Base-by-base conservation (phyloP, 2,113 vertebrate genomes). In the Potamarius usumacintae region DNA sequence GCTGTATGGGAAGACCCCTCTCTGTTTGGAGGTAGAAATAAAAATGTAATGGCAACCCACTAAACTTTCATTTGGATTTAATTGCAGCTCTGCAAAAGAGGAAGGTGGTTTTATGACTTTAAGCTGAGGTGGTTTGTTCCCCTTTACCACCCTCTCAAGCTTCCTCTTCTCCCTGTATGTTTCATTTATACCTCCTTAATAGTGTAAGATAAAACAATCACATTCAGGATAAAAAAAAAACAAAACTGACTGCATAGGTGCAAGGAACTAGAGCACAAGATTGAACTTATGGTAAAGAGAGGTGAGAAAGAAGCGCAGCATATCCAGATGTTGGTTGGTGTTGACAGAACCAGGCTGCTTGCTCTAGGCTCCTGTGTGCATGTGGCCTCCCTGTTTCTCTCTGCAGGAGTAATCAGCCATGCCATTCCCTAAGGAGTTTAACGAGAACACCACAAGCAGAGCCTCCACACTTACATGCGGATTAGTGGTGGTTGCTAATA, bases 31-130 rank as follows among this genome's bases (percentile, higher is more conserved):
- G 82, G 83, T 71, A 83, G 77, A 88, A 89, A 89, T 93, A 91
- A 92, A 92, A 90, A 90, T 62, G 82, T 88, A 91, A 89, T 90
- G 84, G 88, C 79, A 65, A 90, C 82, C 74, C 82, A 52, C 20
- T 87, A 90, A 92, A 89, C 77, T 87, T 86, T 92, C 88, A 89
- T 92, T 92, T 90, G 90, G 90, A 53, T 89, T 92, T 89, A 89
- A 91, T 90, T 90, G 84, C 67, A 81, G 78, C 69, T 60, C 82
- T 57, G 79, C 52, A 72, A 86, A 77, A n/a, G 22, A 77, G 50
- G 50, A 77, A 25, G 83, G 83, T 65, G 83, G 67, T 90, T 92
- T 91, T 91, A 90, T 57, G 69, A 84, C 80, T 77, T 82, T 77
- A 55, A 84, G 84, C 67, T 78, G 85, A 87, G 85, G 89, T 78